Base-by-base conservation (phyloP, 2,888 invertebrate genomes). In the Taenaris catops region DNA sequence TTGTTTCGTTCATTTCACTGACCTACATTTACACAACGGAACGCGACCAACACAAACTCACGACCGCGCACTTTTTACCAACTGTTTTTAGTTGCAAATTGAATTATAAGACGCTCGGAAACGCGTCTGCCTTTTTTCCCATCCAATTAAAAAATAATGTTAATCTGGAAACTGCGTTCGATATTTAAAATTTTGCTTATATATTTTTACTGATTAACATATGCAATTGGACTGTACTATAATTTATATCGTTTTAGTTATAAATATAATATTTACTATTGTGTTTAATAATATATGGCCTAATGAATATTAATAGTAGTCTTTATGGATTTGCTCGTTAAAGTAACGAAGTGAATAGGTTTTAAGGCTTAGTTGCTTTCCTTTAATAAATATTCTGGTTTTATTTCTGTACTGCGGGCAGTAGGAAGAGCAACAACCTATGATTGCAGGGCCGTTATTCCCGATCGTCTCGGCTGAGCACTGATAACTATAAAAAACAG, bases 381-480 rank as follows among this genome's bases (percentile, higher is more conserved):
- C 59, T 65, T 65, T 55, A 56, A 53, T 58, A 59, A 64, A 64
- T 59, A 51, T 56, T 47, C 55, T 56, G 51, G 48, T 63, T 71
- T 72, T 68, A 71, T 71, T 67, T 69, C 71, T 68, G 61, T 52
- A 55, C 55, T 63, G 51, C 50, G 48, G 65, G 58, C 63, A 59
- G 63, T 74, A 75, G 76, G 78, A 79, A 80, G 84, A 84, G 70
- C 84, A 86, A 86, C 78, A 84, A 86, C 84, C 84, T 86, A 81
- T 84, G 84, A 86, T 86, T 84, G 80, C 75, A 69, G 73, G 79
- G 81, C 84, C 84, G 84, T 84, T 86, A 86, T 74, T 64, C 76
- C 76, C 66, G 68, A 71, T 68, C 66, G 71, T 63, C 71, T 66
- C 66, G 68, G 58, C 61, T 61, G 66, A 66, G 55, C 69, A 66